Conservation (phyloP, 1,140 invertebrate genomes). For the Drosophila auraria region DNA sequence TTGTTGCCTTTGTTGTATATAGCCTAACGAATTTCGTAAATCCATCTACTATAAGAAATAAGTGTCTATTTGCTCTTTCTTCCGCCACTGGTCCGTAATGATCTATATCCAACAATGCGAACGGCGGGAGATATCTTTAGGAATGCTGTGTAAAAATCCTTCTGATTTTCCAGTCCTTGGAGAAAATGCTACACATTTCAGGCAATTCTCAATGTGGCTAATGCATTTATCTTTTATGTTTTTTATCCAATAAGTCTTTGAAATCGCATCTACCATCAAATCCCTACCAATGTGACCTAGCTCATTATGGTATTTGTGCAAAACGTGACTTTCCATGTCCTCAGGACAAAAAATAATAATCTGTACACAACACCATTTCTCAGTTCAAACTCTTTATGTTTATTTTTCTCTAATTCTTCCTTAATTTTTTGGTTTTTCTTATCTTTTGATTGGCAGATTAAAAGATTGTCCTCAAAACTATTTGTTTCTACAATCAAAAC, state of each 20-base stretch:
- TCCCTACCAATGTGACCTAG: conserved; percentile 15
- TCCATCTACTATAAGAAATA: background rate
- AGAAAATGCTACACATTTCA: conserved; percentile 66
- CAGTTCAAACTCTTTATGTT: no score
- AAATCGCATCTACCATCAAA: conserved; percentile 54
- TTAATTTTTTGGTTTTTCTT: no score
- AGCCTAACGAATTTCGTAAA: background rate
- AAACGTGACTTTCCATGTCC: no score
- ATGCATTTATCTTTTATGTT: conserved; percentile 61
- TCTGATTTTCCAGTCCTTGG: conserved; percentile 58
- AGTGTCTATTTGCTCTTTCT: background rate
- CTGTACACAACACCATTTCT: no score
- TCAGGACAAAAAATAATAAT: no score
- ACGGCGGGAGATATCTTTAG: conserved; percentile 34
- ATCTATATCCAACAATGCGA: background rate
- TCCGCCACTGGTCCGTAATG: background rate
- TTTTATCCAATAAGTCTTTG: conserved; percentile 64
- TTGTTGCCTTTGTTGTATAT: background rate
- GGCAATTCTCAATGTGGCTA: conserved; percentile 48
- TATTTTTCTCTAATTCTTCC: no score
- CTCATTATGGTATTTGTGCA: background rate
- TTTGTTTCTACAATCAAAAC: no score
- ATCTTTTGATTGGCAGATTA: no score
- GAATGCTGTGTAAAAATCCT: conserved; percentile 62
- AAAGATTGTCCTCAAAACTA: no score